A percentile compares a stretch with the other conserved stretches of the same genome.
Evolutionary conservation across 2,797 vertebrate species (phyloP).

Genomic region (Merluccius polli): DNA sequence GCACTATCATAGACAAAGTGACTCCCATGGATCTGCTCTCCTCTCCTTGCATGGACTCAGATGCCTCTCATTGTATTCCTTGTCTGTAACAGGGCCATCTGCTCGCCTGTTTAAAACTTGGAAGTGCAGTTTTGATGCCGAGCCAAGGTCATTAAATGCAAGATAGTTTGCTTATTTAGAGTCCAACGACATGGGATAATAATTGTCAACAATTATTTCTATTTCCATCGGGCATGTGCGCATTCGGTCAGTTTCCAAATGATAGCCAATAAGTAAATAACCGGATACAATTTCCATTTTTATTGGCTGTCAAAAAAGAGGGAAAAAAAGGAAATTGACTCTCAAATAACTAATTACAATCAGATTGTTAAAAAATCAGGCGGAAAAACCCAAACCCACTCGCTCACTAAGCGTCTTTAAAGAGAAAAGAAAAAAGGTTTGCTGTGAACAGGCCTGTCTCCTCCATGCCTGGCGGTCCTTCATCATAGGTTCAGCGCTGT

Average conservation of each 20-base stretch:
- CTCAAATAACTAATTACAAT: not conserved
- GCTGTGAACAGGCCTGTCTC: constrained; percentile 27
- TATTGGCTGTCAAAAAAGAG: not conserved
- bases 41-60: constrained; percentile 21
- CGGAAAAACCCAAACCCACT: not conserved
- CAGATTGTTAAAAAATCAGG: not conserved
- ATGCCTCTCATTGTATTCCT: constrained; percentile 29
- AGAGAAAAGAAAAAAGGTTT: not conserved
- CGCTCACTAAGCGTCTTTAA: not conserved
- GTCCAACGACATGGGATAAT: not conserved
- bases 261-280: not conserved
- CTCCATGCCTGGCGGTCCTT: constrained; percentile 35
- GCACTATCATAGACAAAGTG: not conserved
- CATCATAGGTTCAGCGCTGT: constrained; percentile 55
- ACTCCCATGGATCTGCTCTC: not conserved
- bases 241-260: not conserved
- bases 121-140: constrained; percentile 44
- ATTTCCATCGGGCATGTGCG: not conserved
- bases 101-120: constrained; percentile 36
- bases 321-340: not conserved
- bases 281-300: not conserved
- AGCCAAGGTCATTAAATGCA: constrained; percentile 28
- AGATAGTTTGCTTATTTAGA: not conserved
- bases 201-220: not conserved
- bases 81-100: constrained; percentile 38